These are phyloP conservation scores for Acipenser oxyrinchus DNA, from an alignment of 2,797 vertebrate species.

Conservation along the genomic window DNA sequence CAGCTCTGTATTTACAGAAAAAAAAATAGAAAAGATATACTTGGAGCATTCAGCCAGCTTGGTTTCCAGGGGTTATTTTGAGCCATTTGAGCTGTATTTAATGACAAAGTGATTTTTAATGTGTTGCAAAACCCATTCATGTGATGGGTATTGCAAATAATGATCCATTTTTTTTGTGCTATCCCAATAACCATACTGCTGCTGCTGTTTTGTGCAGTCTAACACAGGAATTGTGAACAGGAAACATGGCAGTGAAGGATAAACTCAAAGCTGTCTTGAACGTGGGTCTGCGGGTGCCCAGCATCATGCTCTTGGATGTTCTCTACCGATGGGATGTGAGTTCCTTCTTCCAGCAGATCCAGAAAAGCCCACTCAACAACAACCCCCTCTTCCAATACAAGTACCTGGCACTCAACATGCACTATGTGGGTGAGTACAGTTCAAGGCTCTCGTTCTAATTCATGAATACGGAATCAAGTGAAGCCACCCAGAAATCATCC, in stretches of 20 bases:
- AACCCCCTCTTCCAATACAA: constrained; percentile 97
- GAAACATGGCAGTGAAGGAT: constrained; percentile 84
- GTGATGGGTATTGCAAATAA: neutral
- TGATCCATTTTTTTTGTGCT: too few relatives aligned
- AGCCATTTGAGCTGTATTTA: neutral
- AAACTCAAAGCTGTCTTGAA: constrained; percentile 91
- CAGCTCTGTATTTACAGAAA: too few relatives aligned
- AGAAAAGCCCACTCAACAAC: constrained; percentile 91
- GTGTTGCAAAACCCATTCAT: neutral
- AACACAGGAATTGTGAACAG: constrained; percentile 33
- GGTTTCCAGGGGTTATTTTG: too few relatives aligned
- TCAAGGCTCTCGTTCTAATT: neutral
- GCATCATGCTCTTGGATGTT: constrained; percentile 96
- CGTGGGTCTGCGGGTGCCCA: constrained; percentile 89
- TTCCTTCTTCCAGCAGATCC: constrained; percentile 98
- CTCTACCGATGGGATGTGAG: constrained; percentile 96
- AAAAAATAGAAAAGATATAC: too few relatives aligned
- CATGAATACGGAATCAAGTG: too few relatives aligned
- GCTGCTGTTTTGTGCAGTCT: constrained; percentile 38
- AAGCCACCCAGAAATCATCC: too few relatives aligned
- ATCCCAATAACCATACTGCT: neutral
- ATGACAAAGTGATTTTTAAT: constrained; percentile 9
- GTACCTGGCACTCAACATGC: constrained; percentile 95
- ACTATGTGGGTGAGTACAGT: constrained; percentile 86
- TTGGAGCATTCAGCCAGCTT: too few relatives aligned